phyloP scores from a whole-genome alignment of 2,888 invertebrate species.

The Acholoe squamosa region DNA sequence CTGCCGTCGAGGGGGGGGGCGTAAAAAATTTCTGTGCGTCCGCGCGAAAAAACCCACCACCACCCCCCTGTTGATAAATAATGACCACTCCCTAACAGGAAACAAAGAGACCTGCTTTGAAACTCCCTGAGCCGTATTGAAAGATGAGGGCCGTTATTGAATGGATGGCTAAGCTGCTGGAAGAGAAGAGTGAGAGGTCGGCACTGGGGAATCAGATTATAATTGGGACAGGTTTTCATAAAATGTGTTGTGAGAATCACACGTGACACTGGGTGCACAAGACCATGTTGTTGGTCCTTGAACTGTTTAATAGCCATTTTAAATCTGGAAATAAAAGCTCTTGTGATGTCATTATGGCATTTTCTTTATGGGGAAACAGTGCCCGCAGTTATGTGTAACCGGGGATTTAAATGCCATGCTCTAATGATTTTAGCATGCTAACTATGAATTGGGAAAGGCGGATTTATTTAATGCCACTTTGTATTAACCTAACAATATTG shows the following conservation, averaged over 20 bases:
- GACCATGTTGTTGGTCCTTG: not conserved
- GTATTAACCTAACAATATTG: no score
- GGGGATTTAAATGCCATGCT: no score
- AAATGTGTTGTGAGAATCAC: not conserved
- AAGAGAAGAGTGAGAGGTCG: not conserved
- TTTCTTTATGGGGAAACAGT: not conserved
- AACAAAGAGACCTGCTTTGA: not conserved
- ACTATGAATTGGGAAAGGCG: no score
- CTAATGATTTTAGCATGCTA: no score
- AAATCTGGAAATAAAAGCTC: not conserved
- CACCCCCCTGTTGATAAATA: no score
- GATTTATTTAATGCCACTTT: no score
- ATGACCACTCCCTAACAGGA: no score
- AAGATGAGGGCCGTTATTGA: constrained; percentile 8
- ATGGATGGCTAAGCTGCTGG: not conserved
- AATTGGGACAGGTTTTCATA: not conserved
- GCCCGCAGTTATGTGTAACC: not conserved
- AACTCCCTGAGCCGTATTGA: not conserved
- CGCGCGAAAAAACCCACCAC: no score
- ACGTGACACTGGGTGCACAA: not conserved
- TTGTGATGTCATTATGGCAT: not conserved
- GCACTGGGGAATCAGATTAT: not conserved
- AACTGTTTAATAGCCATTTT: not conserved
- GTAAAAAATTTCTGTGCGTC: no score
- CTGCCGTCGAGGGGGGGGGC: no score